These are phyloP conservation scores for Pseudomugil tenellus DNA, from an alignment of 2,797 vertebrate genomes.

Conservation along the genomic window DNA sequence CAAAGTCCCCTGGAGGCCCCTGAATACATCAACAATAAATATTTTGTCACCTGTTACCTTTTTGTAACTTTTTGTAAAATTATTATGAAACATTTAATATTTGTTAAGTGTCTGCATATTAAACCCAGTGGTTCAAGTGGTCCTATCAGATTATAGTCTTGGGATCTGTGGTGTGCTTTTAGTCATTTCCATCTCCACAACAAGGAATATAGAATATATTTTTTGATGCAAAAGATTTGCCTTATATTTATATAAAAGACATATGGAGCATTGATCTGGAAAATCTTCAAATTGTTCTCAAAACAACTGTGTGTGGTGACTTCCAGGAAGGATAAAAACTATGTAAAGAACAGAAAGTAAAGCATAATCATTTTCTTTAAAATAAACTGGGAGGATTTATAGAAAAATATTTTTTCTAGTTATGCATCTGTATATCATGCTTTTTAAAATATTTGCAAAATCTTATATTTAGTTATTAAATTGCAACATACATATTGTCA, in stretches of 20 bases:
- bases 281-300: background rate
- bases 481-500: background rate
- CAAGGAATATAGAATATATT: background rate
- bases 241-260: background rate
- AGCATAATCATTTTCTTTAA: too few species aligned
- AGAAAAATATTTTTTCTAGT: too few species aligned
- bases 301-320: background rate
- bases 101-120: slow-evolving; percentile 24
- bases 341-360: background rate
- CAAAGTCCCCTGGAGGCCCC: slow-evolving; percentile 92
- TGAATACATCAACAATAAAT: slow-evolving; percentile 57
- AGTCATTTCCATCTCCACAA: background rate
- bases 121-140: slow-evolving; percentile 15
- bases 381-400: too few species aligned
- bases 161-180: background rate
- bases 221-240: background rate
- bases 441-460: slow-evolving; percentile 9
- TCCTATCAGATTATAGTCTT: slow-evolving; percentile 15
- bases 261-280: background rate
- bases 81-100: slow-evolving; percentile 22
- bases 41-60: slow-evolving; percentile 5
- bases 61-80: background rate
- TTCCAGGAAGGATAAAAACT: background rate
- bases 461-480: slow-evolving; percentile 2
- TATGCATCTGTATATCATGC: background rate